Evolutionary conservation across 2,113 vertebrate genomes (phyloP).

Genomic region (Cairina moschata): DNA sequence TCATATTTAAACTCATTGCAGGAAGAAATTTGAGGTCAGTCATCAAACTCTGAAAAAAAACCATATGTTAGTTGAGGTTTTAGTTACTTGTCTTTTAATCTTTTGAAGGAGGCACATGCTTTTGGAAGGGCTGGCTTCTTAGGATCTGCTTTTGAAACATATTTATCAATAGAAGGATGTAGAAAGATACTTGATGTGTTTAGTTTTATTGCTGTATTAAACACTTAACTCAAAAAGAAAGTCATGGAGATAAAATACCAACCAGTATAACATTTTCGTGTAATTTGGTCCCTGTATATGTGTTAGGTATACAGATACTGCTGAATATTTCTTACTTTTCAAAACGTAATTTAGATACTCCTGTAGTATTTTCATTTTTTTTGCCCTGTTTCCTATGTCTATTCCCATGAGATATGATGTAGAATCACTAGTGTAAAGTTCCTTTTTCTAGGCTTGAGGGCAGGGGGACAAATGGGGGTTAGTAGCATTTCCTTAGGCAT

Average conservation of each 20-base stretch:
- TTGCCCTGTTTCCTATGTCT: slow-evolving; percentile 32
- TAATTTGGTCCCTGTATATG: not conserved
- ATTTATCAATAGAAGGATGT: not conserved
- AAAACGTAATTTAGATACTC: not conserved
- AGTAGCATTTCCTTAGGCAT: slow-evolving; percentile 39
- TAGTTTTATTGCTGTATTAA: not conserved
- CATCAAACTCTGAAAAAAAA: not conserved
- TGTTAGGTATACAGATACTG: not conserved
- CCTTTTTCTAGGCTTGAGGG: slow-evolving; percentile 10
- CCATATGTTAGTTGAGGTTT: not conserved
- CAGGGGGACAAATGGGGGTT: not conserved
- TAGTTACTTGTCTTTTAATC: not conserved
- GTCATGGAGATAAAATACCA: not conserved
- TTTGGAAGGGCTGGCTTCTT: not conserved
- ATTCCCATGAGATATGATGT: not conserved
- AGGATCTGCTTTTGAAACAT: not conserved
- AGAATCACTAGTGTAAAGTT: slow-evolving; percentile 13
- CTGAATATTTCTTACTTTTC: not conserved
- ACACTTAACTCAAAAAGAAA: not conserved
- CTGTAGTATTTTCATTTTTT: slow-evolving; percentile 45
- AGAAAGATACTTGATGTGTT: not conserved
- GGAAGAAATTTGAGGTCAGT: not conserved
- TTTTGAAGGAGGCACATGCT: not conserved
- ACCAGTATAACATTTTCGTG: fast-evolving
- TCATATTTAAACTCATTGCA: not conserved